Evolutionary conservation across 35 echinoderm and acorn worm species (phyloP), one percentile per base, ranked within the genome.

Genomic region (Lytechinus pictus): DNA sequence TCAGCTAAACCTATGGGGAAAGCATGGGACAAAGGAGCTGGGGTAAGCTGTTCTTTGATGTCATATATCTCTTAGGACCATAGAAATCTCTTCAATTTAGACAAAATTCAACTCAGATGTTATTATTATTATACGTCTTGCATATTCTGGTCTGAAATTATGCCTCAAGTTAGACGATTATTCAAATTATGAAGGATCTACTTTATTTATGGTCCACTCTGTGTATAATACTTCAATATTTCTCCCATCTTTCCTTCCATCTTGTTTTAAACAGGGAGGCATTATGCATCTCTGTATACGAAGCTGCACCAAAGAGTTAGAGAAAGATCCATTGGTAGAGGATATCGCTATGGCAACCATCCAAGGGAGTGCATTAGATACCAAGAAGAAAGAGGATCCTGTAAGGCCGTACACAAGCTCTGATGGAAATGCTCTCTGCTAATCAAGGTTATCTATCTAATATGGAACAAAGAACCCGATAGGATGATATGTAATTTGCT

Each of bases 1-100:
- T 52, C 96, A 5, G 27, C 86, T 28, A 91, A 92, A 92, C 98
- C 97, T n/a, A 92, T 86, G 94, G 98, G 98, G 28, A 96, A 94
- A 86, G 89, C 95, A 54, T 99, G 98, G 98, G 96, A 99, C 54
- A 97, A 97, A 94, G 98, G 98, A 94, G 97, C 97, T 53, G 97
- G 97, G 95, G 98, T 99, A 94, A 96, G 98, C 61, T 13, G 9
- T 44, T 44, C 33, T 44, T 44, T 44, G 33, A 44, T 44, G 33
- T 44, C 33, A 44, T 44, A 44, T 44, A 44, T 44, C 33, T 44
- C 33, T 44, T 44, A 44, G 33, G 33, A 44, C 33, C 33, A 44
- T 44, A 44, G 33, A 44, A 44, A 44, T 44, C 33, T 44, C 33
- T 44, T 44, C 33, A 44, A 44, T 44, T 2, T 44, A 44, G 33